These are phyloP conservation scores for Actinia equina DNA, from an alignment of 64 coral and sea anemone genomes.

Conservation along the genomic window DNA sequence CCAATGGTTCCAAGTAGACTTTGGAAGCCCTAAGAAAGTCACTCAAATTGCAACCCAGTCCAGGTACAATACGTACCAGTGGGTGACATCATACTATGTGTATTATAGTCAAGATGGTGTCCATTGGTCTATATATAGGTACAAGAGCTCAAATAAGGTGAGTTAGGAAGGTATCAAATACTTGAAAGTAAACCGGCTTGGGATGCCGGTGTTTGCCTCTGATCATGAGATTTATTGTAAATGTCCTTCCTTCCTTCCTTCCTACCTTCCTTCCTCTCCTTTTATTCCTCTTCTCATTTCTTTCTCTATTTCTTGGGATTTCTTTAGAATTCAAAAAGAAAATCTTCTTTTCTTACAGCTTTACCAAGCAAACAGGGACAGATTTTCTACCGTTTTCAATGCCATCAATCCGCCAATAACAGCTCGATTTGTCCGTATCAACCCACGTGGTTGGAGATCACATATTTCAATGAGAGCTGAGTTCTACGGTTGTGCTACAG, in stretches of 20 bases:
- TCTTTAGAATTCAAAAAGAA: too few species aligned
- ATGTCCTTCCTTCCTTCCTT: too few species aligned
- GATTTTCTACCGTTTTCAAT: slow-evolving; percentile 55
- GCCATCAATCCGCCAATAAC: slow-evolving; percentile 62
- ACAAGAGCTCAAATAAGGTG: slow-evolving; percentile 49
- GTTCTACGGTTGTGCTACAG: slow-evolving; percentile 72
- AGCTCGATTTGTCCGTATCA: slow-evolving; percentile 34
- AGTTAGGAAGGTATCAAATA: not conserved
- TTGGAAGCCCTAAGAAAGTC: slow-evolving; percentile 54
- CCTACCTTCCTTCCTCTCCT: too few species aligned
- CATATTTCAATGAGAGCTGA: slow-evolving; percentile 82
- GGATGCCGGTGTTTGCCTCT: too few species aligned
- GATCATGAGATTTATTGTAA: too few species aligned
- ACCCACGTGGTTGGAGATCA: slow-evolving; percentile 64
- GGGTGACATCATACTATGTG: slow-evolving; percentile 67
- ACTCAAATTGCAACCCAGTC: slow-evolving; percentile 64
- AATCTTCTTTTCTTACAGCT: not conserved
- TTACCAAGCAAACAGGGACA: slow-evolving; percentile 86
- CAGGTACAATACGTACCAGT: slow-evolving; percentile 45
- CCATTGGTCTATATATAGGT: slow-evolving; percentile 49
- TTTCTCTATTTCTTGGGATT: too few species aligned
- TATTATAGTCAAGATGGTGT: slow-evolving; percentile 63
- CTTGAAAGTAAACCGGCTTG: too few species aligned
- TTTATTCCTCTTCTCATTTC: too few species aligned
- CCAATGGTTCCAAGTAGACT: slow-evolving; percentile 71